These are phyloP conservation scores for Brachyptera putata DNA, from an alignment of 2,888 invertebrate species.

Conservation along the genomic window DNA sequence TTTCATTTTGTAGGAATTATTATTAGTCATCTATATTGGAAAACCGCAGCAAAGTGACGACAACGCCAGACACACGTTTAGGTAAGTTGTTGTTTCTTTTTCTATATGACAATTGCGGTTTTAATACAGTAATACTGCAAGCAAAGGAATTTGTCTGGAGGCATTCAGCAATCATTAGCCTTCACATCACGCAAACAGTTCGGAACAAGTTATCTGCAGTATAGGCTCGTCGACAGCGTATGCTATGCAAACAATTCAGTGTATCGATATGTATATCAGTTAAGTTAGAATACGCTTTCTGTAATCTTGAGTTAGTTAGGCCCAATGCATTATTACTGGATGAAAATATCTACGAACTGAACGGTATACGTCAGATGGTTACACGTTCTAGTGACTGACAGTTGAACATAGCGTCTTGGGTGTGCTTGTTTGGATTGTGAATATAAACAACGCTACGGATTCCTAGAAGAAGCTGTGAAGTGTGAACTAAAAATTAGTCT, in stretches of 20 bases:
- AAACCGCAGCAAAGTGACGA: slow-evolving; percentile 28
- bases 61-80: slow-evolving; percentile 26
- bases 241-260: slow-evolving; percentile 4
- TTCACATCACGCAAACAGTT: slow-evolving; percentile 21
- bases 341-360: background rate
- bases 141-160: slow-evolving; percentile 25
- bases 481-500: too few relatives aligned
- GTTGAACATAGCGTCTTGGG: slow-evolving; percentile 7
- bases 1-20: slow-evolving; percentile 29
- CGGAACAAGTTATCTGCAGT: slow-evolving; percentile 1
- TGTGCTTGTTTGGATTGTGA: background rate
- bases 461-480: slow-evolving; percentile 9
- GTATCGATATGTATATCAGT: too few relatives aligned
- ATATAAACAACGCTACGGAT: slow-evolving; percentile 1
- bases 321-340: too few relatives aligned
- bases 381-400: background rate
- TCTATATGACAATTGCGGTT: background rate
- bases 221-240: background rate
- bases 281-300: too few relatives aligned
- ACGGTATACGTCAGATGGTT: too few relatives aligned
- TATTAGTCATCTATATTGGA: slow-evolving; percentile 30
- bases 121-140: background rate
- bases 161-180: slow-evolving; percentile 17
- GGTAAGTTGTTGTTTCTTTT: slow-evolving; percentile 29
- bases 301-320: too few relatives aligned